Base-by-base conservation (phyloP, 2,113 vertebrate species). In the Calyptomena viridis region DNA sequence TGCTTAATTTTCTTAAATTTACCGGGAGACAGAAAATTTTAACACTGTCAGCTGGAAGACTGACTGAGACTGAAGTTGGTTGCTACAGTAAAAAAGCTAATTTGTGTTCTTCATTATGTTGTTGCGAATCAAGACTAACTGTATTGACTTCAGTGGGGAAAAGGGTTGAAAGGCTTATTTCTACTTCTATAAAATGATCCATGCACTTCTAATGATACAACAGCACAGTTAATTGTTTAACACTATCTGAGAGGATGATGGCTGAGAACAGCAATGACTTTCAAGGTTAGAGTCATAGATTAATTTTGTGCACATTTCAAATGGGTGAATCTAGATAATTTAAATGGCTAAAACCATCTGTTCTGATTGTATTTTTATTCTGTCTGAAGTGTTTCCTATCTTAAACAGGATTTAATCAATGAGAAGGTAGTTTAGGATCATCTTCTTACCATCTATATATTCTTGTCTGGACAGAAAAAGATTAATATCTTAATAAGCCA, bases 1-100 rank as follows among this genome's bases (percentile, higher is more conserved):
- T 82, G 20, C 37, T 87, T 95, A 82, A 79, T 93, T 93, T 91
- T 79, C 35, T 75, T 87, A 89, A 84, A 93, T 93, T 88, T 52
- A 44, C 27, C n/a, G 16, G n/a, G 55, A 71, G 64, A 86, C 42
- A 86, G 50, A 93, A 93, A 90, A 90, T 83, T 92, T 62, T 83
- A 96, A 84, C 72, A 56, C 15, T 80, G 25, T 52, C 82, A 83
- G 75, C 63, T 87, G 60, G 87, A 87, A 84, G 49, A 84, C 56
- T 95, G 35, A 63, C 47, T 87, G 60, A 50, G 84, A 84, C 39
- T 20, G 31, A 89, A 83, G 78, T 37, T 75, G 56, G 47, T 87
- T 75, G 62, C 71, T 82, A 79, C 74, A 72, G 71, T 89, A 89
- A 71, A 64, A 78, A 87, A 95, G 49, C 11, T 35, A 89, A 62